phyloP scores from a whole-genome alignment of 1,140 invertebrate species.

The Ceratoteleas bidentatus region DNA sequence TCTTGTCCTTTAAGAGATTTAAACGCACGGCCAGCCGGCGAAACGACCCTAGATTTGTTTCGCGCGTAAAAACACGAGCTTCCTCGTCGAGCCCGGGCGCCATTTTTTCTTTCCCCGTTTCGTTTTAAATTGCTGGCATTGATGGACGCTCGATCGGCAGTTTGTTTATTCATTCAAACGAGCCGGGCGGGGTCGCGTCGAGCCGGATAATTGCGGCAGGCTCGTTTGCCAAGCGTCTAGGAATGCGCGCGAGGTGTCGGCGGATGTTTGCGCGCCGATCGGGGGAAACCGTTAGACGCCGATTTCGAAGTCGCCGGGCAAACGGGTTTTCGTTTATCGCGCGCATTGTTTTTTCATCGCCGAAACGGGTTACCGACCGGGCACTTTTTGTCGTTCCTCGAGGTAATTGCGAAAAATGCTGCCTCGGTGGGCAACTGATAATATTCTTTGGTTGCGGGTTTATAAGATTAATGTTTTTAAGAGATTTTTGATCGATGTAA shows the following conservation, averaged over 20 bases:
- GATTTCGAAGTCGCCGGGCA: conserved; percentile 27
- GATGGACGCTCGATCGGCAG: no score
- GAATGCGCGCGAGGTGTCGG: conserved; percentile 20
- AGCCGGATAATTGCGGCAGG: neutral
- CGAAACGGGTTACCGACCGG: conserved; percentile 22
- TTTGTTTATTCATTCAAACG: neutral
- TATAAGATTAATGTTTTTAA: no score
- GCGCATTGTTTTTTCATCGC: conserved; percentile 27
- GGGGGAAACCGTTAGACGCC: conserved; percentile 31
- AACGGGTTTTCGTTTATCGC: conserved; percentile 39
- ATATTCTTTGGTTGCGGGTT: no score
- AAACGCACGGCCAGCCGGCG: conserved; percentile 29
- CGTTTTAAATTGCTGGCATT: no score
- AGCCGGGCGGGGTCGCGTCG: neutral
- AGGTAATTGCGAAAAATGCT: neutral
- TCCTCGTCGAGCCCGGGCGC: no score
- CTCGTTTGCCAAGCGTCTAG: conserved; percentile 25
- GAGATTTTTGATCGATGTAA: no score
- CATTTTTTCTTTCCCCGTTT: no score
- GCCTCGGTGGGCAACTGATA: no score
- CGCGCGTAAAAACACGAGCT: conserved; percentile 22
- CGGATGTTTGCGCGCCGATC: conserved; percentile 22
- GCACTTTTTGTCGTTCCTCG: conserved; percentile 4
- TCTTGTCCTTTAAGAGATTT: conserved; percentile 48
- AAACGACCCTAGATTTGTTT: conserved; percentile 45